Percentiles rank a stretch among this genome's conserved stretches.
These are phyloP conservation scores for Sinohyriopsis cumingii DNA, from an alignment of 2,888 invertebrate genomes.

Conservation along the genomic window DNA sequence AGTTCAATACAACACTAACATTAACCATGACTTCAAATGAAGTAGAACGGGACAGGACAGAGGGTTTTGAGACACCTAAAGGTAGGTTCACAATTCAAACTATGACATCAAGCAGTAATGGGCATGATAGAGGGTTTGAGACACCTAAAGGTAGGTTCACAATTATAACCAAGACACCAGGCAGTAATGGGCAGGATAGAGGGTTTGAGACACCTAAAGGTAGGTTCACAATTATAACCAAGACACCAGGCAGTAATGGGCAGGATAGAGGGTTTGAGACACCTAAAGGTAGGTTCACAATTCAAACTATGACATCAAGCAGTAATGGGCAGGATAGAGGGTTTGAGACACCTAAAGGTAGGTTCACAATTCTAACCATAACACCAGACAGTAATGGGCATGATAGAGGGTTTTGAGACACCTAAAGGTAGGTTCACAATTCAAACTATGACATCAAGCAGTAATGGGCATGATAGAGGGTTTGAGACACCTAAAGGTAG, in stretches of 20 bases:
- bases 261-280: neutral
- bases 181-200: neutral
- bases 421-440: neutral
- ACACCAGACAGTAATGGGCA: conserved; percentile 2
- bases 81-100: neutral
- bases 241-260: conserved; percentile 3
- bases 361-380: neutral
- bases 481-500: neutral
- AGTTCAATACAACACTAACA: too few relatives aligned
- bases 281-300: neutral
- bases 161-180: neutral
- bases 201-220: neutral
- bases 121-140: neutral
- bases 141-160: neutral
- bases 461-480: too few relatives aligned
- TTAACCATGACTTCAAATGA: neutral
- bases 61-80: neutral
- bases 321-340: too few relatives aligned
- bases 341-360: neutral
- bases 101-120: neutral
- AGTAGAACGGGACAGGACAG: neutral
- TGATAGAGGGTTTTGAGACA: neutral
- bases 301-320: neutral
- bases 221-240: neutral
- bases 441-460: neutral